Percentiles rank a stretch among this genome's conserved stretches.
Evolutionary conservation across 2,113 vertebrate genomes (phyloP).

Genomic region (Corythornis vintsioides): DNA sequence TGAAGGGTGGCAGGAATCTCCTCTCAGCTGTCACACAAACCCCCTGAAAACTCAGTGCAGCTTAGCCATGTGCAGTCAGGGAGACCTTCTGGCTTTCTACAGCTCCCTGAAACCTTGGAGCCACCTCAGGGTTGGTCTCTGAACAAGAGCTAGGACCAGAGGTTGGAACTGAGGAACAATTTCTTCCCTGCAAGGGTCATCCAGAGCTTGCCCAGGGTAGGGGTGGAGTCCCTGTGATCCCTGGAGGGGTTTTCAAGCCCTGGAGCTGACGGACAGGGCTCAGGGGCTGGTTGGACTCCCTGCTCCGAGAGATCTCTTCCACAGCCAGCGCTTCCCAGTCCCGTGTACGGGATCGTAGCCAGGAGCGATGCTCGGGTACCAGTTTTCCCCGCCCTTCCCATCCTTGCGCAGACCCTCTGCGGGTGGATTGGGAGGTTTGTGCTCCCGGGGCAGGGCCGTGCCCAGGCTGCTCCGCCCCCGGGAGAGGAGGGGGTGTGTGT

Average conservation of each 20-base stretch:
- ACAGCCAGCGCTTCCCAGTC: background rate
- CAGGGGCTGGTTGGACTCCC: background rate
- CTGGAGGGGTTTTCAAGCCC: background rate
- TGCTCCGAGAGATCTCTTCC: background rate
- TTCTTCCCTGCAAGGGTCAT: background rate
- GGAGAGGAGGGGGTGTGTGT: no score
- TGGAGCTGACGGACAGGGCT: background rate
- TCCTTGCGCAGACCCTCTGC: background rate
- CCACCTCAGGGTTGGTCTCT: background rate
- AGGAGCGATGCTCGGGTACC: no score
- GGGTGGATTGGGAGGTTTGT: background rate
- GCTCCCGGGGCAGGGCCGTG: background rate
- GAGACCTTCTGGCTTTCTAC: background rate
- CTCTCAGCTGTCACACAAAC: background rate
- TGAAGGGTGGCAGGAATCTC: background rate
- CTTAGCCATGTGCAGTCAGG: rapidly evolving
- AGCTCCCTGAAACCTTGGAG: background rate
- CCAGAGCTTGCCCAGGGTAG: background rate
- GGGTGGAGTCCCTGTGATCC: background rate
- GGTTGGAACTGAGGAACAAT: background rate
- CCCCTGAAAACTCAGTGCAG: background rate
- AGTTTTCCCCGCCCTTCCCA: background rate
- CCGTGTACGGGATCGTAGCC: background rate
- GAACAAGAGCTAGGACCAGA: background rate
- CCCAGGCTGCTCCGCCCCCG: background rate